Evolutionary conservation across 2,113 vertebrate genomes (phyloP).

Genomic region (Anser brachyrhynchus): DNA sequence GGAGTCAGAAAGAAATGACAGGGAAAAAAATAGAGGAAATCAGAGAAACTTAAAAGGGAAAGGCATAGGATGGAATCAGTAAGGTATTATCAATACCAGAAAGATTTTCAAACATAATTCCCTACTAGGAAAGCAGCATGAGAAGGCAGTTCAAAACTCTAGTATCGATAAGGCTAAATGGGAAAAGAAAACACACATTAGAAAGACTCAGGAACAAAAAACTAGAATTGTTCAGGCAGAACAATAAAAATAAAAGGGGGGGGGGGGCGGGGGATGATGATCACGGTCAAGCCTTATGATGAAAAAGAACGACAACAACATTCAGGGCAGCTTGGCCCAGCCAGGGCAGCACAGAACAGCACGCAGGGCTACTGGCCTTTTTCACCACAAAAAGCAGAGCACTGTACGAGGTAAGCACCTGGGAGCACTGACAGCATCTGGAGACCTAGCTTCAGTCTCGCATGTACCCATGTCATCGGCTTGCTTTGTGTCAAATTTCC

Average conservation of each 20-base stretch:
- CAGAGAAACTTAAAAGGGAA: not conserved
- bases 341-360: not conserved
- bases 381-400: not conserved
- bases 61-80: not conserved
- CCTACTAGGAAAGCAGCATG: not conserved
- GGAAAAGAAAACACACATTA: not conserved
- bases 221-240: not conserved
- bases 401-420: not conserved
- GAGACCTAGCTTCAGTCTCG: not conserved
- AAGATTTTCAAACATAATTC: not conserved
- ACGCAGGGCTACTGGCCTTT: not conserved
- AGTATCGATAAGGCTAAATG: not conserved
- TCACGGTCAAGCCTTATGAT: not conserved
- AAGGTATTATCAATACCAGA: not conserved
- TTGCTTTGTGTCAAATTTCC: not conserved
- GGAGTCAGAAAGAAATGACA: not conserved
- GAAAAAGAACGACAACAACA: fast-evolving
- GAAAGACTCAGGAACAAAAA: not conserved
- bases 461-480: too few species aligned
- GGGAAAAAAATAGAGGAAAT: not conserved
- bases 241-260: not conserved
- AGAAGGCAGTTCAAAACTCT: not conserved
- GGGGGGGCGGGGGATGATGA: fast-evolving
- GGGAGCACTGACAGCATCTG: fast-evolving
- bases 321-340: not conserved